Evolutionary conservation across 1,140 invertebrate species (phyloP).

Genomic region (Drosophila pectinifera): DNA sequence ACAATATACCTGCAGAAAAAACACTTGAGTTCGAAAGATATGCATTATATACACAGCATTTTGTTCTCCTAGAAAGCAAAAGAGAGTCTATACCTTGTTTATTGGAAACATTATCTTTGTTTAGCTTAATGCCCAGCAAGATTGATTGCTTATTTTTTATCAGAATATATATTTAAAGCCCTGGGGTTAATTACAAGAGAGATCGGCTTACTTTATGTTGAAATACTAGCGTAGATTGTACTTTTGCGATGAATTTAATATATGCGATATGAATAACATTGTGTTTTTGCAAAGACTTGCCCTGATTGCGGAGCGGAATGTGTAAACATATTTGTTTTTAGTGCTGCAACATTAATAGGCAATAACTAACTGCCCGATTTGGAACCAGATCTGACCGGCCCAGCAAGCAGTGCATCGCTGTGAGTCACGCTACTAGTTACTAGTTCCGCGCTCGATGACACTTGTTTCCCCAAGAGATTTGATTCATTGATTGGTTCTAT

Average conservation of each 20-base stretch:
- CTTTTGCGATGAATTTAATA: neutral
- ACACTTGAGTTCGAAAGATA: neutral
- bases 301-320: neutral
- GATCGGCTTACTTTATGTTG: neutral
- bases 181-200: neutral
- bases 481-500: neutral
- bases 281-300: neutral
- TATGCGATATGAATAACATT: neutral
- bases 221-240: neutral
- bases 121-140: neutral
- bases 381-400: neutral
- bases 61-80: neutral
- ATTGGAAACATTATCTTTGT: neutral
- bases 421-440: neutral
- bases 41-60: neutral
- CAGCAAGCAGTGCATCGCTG: neutral
- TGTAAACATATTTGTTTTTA: slow-evolving; percentile 5
- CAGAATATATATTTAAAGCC: neutral
- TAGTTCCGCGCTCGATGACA: neutral
- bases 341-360: neutral
- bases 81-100: neutral
- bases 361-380: neutral
- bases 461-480: neutral
- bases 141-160: neutral
- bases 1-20: neutral